Evolutionary conservation across 2,888 invertebrate species (phyloP), one percentile per base, ranked within the genome.

Genomic region (Fragum fragum): DNA sequence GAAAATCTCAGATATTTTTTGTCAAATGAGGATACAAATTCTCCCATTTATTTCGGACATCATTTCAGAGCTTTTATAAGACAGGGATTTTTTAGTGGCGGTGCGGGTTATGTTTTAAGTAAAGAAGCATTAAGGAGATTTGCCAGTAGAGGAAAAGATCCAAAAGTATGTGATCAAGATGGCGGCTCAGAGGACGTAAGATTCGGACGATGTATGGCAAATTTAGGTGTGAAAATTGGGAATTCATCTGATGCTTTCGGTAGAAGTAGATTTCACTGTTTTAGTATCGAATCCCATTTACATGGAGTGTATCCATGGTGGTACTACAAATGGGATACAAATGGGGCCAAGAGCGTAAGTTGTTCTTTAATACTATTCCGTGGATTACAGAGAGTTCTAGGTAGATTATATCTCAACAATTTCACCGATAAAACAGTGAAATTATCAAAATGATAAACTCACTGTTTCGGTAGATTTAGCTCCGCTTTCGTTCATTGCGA

Each of bases 101-200:
- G 95, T 9, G 95, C 95, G 83, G 99, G 99, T 0, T 99, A 99
- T 94, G 98, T 99, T 39, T 95, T 99, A 28, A 98, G 98, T 91
- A 96, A 96, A 76, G 97, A 97, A 92, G 98, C 98, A 0, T 87
- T 95, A 1, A 96, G 96, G 68, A 95, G 96, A 86, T 97, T 98
- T 93, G 96, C 98, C 9, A 96, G 96, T 87, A 95, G 96, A 36
- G 89, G 96, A 18, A 63, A 36, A 6, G 57, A 66, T 18, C 7
- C 61, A 6, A 70, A 57, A 16, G 0, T 55, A 2, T 89, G 89
- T 47, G 42, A 70, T 0, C 77, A 87, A 66, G 92, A 91, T 85
- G 83, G 86, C n/a, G 92, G 92, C 0, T 90, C 89, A 0, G 93
- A 93, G 74, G 93, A 93, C 52, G 91, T 87, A 0, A 91, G 91